Evolutionary conservation across 2,888 invertebrate genomes (phyloP), one percentile per base, ranked within the genome.

Genomic region (Willowsia nigromaculata): DNA sequence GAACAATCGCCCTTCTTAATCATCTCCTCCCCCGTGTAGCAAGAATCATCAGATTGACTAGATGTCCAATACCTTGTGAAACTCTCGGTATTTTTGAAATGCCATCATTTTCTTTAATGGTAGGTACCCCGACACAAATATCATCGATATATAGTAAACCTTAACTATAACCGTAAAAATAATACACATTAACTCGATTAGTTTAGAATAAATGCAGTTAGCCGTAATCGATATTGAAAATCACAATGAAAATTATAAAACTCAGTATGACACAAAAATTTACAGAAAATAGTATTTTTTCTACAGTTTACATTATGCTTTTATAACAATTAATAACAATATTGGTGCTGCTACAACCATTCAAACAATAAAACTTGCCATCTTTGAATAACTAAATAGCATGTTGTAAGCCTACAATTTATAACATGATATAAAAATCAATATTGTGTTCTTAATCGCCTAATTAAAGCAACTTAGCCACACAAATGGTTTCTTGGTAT

Each of bases 31-130:
- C 40, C 30, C 27, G 62, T 30, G 7, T 62, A 18, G 5, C 9
- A 56, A 25, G 56, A 22, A n/a, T 56, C 56, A 30, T 53, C 80
- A 76, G 30, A 30, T 37, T 85, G 85, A 85, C 85, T 85, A 85
- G 85, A 85, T 68, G 76, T 33, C 56, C 65, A 85, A 85, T 85
- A 85, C 85, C 85, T 40, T 43, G 30, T 47, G 47, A 82, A 30
- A 82, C 81, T 37, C 81, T 53, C n/a, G 68, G 40, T 68, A 68
- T 68, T 40, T 68, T 68, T 40, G 68, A 68, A 68, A 68, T 68
- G 68, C 68, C 68, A 68, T 68, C 68, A 68, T 40, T 68, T 40
- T 68, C 68, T 27, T 40, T 68, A 22, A 65, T 68, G 11, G 40
- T 68, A 22, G 40, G 40, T 65, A 33, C 33, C n/a, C n/a, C 62